phyloP scores from a whole-genome alignment of 92 coral and sea anemone species.

The Epizoanthus illoricatus region DNA sequence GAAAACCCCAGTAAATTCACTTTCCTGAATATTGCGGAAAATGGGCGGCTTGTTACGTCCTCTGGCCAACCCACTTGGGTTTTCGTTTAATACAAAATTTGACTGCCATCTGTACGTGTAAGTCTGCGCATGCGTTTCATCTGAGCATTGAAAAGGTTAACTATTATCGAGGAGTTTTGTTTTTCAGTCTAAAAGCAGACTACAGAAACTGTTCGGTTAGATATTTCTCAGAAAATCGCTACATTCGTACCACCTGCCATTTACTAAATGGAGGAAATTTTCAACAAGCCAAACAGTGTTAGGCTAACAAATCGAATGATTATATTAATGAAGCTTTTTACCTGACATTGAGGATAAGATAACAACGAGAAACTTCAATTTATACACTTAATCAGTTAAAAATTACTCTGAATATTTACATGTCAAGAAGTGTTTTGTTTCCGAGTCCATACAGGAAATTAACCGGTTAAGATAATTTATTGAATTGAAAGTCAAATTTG shows the following conservation, averaged over 20 bases:
- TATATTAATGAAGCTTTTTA: neutral
- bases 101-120: no score
- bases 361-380: neutral
- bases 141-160: no score
- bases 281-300: slow-evolving; percentile 1
- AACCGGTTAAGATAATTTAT: no score
- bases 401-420: neutral
- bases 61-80: neutral
- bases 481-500: no score
- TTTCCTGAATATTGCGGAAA: neutral
- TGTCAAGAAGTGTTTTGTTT: neutral
- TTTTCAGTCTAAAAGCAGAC: no score
- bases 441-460: no score
- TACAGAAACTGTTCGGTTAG: neutral
- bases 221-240: neutral
- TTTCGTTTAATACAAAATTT: no score
- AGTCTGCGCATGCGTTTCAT: no score
- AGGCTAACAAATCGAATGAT: slow-evolving; percentile 22
- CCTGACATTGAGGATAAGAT: neutral
- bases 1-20: no score
- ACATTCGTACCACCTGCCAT: neutral
- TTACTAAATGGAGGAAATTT: neutral
- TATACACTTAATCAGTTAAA: neutral
- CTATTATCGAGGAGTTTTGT: neutral
- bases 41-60: neutral